Base-by-base conservation (phyloP, 2,888 invertebrate species). In the Calliphora vomitoria region DNA sequence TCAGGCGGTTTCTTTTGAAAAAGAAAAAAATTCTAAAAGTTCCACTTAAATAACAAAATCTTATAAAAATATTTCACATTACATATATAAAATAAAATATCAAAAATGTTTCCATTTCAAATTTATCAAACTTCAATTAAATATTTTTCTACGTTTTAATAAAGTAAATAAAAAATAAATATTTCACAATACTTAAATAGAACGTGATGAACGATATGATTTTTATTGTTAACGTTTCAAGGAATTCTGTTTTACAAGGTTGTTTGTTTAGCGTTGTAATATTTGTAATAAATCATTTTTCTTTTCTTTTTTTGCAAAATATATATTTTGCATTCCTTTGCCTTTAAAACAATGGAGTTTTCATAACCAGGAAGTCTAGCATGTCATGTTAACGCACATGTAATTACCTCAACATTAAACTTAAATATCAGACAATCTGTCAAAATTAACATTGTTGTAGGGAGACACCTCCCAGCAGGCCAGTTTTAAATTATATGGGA, bases 361-460 rank as follows among this genome's bases (percentile, higher is more conserved):
- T 31, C 18, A 76, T n/a, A 84, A 87, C 81, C 72, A 87, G 87
- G 87, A 87, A 87, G 87, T 84, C 55, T 75, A 71, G 71, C 44
- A 11, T 60, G 60, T 53, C 60, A 78, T 84, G 81, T 83, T 81
- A 84, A 72, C 83, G 81, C 75, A 74, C 81, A 74, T 87, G 84
- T 87, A 87, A 87, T 87, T 87, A 87, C 84, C 60, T 76, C n/a
- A 60, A 68, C 76, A 84, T 81, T 87, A 78, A 82, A 71, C 81
- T 72, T 84, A 84, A 87, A 78, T 87, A 87, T 81, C 87, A 82
- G 74, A 84, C 87, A 87, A 82, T 81, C 87, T 87, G 87, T 87
- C 83, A 87, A 87, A 84, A 87, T 72, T 44, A 74, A 74, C 68
- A 55, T 78, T 60, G 71, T 82, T 71, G 50, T 31, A 66, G 69